Evolutionary conservation across 2,888 invertebrate genomes (phyloP).

Genomic region (Lasius platythorax): DNA sequence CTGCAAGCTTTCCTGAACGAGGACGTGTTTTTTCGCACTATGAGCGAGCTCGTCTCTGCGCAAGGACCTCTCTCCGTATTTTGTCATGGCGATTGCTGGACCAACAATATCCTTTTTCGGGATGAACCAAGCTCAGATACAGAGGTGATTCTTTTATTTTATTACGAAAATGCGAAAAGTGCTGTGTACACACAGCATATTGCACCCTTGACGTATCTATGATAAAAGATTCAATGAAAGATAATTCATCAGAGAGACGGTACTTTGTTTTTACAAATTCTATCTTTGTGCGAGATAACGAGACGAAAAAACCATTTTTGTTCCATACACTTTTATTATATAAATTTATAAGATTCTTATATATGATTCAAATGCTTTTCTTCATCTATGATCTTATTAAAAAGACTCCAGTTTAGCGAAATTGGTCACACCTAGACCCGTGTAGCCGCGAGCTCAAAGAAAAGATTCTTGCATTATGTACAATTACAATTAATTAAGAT

Average conservation of each 20-base stretch:
- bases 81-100: conserved; percentile 92
- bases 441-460: conserved; percentile 8
- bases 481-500: conserved; percentile 21
- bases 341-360: conserved; percentile 70
- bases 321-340: conserved; percentile 68
- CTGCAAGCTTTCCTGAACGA: conserved; percentile 89
- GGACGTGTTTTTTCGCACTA: conserved; percentile 89
- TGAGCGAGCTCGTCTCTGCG: conserved; percentile 89
- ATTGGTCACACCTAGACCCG: conserved; percentile 23
- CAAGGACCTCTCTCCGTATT: conserved; percentile 90
- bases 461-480: conserved; percentile 40
- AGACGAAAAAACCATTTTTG: conserved; percentile 28
- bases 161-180: conserved; percentile 33
- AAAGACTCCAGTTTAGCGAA: conserved; percentile 41
- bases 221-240: conserved; percentile 41
- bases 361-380: conserved; percentile 39
- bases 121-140: conserved; percentile 83
- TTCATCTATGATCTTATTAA: conserved; percentile 36
- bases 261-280: conserved; percentile 5
- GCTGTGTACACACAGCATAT: neutral
- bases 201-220: conserved; percentile 25
- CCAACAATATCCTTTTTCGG: conserved; percentile 90
- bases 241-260: neutral
- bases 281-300: conserved; percentile 4
- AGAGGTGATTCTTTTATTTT: conserved; percentile 73